A percentile compares a stretch with the other conserved stretches of the same genome.
Evolutionary conservation across 2,888 invertebrate genomes (phyloP).

Genomic region (Troides aeacus): DNA sequence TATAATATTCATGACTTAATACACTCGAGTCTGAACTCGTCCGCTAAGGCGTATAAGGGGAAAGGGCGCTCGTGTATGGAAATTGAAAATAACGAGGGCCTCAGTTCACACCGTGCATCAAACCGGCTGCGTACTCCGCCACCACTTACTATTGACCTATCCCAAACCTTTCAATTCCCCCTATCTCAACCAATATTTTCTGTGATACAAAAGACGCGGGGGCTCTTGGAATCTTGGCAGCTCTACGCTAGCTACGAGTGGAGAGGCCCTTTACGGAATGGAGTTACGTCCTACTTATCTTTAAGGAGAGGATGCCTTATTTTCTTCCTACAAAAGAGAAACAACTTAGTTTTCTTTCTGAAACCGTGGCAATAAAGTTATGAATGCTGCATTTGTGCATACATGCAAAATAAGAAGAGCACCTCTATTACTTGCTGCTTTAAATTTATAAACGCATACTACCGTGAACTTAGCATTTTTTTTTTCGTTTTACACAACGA

Average conservation of each 20-base stretch:
- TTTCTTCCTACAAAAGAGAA: constrained; percentile 63
- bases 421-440: too few species aligned
- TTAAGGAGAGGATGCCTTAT: constrained; percentile 75
- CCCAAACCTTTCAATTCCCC: constrained; percentile 56
- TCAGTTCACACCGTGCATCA: constrained; percentile 74
- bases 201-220: constrained; percentile 54
- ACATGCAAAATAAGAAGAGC: constrained; percentile 19
- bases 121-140: constrained; percentile 62
- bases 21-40: constrained; percentile 66
- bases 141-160: constrained; percentile 64
- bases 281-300: constrained; percentile 79
- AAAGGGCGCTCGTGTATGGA: constrained; percentile 75
- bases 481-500: not conserved
- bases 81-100: constrained; percentile 79
- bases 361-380: constrained; percentile 60
- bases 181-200: constrained; percentile 58
- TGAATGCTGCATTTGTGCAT: constrained; percentile 30
- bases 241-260: constrained; percentile 63
- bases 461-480: constrained; percentile 17
- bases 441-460: constrained; percentile 9
- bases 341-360: constrained; percentile 65
- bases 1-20: constrained; percentile 77
- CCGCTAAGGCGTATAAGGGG: constrained; percentile 69
- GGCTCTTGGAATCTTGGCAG: constrained; percentile 63
- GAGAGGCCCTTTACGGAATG: constrained; percentile 77